A percentile compares a stretch with the other conserved stretches of the same genome.
Conservation (phyloP, 2,113 vertebrate genomes). For the Sturnira hondurensis region DNA sequence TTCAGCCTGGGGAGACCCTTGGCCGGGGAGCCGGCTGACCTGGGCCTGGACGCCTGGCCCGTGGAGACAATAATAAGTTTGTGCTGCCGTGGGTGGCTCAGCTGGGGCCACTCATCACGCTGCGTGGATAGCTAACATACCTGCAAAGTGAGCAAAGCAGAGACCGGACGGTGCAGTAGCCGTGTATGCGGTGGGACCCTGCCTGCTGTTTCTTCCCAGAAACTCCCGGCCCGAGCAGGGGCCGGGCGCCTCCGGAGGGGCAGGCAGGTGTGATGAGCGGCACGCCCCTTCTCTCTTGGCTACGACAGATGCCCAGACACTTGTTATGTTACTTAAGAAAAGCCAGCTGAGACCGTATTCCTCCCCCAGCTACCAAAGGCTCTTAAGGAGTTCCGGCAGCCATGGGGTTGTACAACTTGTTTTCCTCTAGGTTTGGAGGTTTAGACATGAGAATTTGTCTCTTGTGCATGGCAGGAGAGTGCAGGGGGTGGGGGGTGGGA, state of each 20-base stretch:
- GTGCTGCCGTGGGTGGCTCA: neutral
- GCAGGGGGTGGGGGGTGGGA: neutral
- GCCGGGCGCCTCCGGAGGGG: neutral
- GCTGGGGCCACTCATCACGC: neutral
- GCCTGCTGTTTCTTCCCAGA: neutral
- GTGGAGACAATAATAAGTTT: accelerated
- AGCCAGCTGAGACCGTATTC: neutral
- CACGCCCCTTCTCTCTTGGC: too few species aligned
- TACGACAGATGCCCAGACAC: neutral
- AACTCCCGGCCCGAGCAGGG: neutral
- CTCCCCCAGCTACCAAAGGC: neutral
- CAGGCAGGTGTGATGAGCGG: neutral
- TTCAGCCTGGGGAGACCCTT: neutral
- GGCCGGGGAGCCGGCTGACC: accelerated
- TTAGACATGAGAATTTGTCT: constrained; percentile 51
- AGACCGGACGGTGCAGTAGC: neutral
- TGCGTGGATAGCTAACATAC: neutral
- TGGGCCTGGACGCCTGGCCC: neutral
- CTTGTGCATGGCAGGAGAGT: neutral
- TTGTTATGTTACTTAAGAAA: neutral
- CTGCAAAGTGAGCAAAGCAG: accelerated
- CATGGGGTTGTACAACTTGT: neutral
- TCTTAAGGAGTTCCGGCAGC: neutral
- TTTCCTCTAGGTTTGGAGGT: constrained; percentile 9
- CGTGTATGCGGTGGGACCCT: accelerated